Percentiles rank a stretch among this genome's conserved stretches.
Evolutionary conservation across 2,888 invertebrate genomes (phyloP).

Genomic region (Drosophila fungiperda): DNA sequence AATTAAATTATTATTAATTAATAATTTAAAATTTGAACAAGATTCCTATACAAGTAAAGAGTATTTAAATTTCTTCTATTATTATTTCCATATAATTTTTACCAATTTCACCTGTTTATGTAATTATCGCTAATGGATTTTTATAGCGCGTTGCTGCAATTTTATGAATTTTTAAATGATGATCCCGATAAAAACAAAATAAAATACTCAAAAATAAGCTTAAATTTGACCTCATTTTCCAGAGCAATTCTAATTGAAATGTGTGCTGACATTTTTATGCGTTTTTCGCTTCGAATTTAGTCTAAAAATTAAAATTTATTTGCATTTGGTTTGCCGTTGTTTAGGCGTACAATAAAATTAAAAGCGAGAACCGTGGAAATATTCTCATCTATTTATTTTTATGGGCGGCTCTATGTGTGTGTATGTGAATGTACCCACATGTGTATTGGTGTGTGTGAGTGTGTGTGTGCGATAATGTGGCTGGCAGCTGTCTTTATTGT

Average conservation of each 20-base stretch:
- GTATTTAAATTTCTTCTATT: not conserved
- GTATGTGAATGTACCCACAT: not conserved
- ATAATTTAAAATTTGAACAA: not conserved
- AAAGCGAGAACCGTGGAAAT: conserved; percentile 15
- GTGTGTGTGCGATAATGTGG: not conserved
- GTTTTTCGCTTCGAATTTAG: conserved; percentile 44
- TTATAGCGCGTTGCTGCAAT: conserved; percentile 43
- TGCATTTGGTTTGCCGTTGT: conserved; percentile 40
- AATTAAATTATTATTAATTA: too few relatives aligned
- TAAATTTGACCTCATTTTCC: conserved; percentile 20
- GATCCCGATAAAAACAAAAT: conserved; percentile 10
- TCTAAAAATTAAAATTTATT: conserved; percentile 58
- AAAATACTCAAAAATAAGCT: conserved; percentile 16
- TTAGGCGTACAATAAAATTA: conserved; percentile 45
- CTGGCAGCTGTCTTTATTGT: conserved; percentile 7
- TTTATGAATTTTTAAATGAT: conserved; percentile 31
- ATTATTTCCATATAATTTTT: not conserved
- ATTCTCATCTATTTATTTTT: conserved; percentile 11
- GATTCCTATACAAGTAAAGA: not conserved
- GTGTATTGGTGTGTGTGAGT: not conserved
- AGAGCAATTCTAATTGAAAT: conserved; percentile 62
- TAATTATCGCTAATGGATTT: conserved; percentile 62
- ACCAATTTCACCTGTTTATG: not conserved
- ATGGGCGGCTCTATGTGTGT: not conserved
- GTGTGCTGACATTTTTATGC: conserved; percentile 72